Evolutionary conservation across 1,140 invertebrate species (phyloP).

Genomic region (Drosophila murphyi): DNA sequence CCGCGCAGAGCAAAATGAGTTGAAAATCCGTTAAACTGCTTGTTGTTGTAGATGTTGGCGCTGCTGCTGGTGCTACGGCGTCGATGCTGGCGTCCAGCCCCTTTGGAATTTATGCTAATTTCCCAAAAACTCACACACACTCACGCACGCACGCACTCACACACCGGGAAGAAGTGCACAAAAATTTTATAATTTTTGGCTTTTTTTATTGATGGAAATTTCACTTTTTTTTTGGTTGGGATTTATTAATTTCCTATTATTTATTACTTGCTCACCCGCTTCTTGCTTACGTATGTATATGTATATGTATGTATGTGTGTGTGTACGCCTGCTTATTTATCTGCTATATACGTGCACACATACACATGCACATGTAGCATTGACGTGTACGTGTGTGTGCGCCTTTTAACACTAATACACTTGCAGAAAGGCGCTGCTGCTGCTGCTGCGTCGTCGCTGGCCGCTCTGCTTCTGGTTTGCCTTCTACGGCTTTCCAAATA

Average conservation of each 20-base stretch:
- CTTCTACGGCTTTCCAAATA: constrained; percentile 58
- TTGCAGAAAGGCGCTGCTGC: constrained; percentile 57
- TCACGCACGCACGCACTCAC: constrained; percentile 39
- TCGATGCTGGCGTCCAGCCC: constrained; percentile 49
- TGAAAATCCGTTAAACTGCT: constrained; percentile 72
- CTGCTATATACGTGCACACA: constrained; percentile 24
- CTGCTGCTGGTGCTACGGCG: constrained; percentile 42
- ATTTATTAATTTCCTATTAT: constrained; percentile 53
- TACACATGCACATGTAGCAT: constrained; percentile 9
- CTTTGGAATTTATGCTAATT: constrained; percentile 63
- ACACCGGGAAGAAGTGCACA: constrained; percentile 27
- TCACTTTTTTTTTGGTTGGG: constrained; percentile 62
- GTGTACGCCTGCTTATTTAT: constrained; percentile 50
- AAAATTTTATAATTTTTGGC: constrained; percentile 44
- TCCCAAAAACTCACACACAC: constrained; percentile 34
- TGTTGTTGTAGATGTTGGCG: constrained; percentile 30
- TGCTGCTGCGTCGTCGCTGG: constrained; percentile 45
- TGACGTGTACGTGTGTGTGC: constrained; percentile 34
- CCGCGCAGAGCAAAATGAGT: constrained; percentile 59
- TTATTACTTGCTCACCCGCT: constrained; percentile 32
- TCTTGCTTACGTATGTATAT: constrained; percentile 22
- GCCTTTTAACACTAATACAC: constrained; percentile 70
- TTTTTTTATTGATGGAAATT: constrained; percentile 40
- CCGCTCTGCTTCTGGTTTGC: constrained; percentile 53
- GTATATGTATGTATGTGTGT: constrained; percentile 32